These are phyloP conservation scores for Xylocampa areola DNA, from an alignment of 2,888 invertebrate genomes.

Conservation along the genomic window DNA sequence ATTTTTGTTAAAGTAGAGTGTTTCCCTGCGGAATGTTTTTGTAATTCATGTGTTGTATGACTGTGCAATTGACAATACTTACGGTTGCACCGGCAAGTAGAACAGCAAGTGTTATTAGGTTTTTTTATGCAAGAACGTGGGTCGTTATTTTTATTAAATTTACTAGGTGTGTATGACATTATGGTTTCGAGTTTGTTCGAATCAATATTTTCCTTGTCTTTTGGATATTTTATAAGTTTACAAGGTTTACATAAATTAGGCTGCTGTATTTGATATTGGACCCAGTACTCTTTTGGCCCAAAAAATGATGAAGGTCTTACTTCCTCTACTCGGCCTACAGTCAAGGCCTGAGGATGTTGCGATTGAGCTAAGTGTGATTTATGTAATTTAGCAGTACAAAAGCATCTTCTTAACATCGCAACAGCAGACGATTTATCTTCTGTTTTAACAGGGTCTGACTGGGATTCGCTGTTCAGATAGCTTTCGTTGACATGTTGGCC, in stretches of 20 bases:
- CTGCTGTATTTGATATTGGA: constrained; percentile 47
- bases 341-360: constrained; percentile 6
- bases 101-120: constrained; percentile 2
- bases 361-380: constrained; percentile 25
- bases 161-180: constrained; percentile 38
- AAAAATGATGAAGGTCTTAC: constrained; percentile 40
- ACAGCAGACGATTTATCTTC: constrained; percentile 53
- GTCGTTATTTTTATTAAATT: constrained; percentile 63
- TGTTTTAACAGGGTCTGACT: constrained; percentile 33
- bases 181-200: constrained; percentile 11
- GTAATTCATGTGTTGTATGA: background rate
- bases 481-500: constrained; percentile 8
- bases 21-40: background rate
- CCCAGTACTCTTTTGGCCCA: constrained; percentile 43
- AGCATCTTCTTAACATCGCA: constrained; percentile 65
- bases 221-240: constrained; percentile 5
- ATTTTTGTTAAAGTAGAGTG: constrained; percentile 15
- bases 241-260: background rate
- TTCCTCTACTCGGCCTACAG: constrained; percentile 44
- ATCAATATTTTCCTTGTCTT: background rate
- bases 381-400: constrained; percentile 65
- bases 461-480: constrained; percentile 6
- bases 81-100: background rate
- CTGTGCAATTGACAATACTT: background rate
- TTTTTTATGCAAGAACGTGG: background rate